Evolutionary conservation across 2,888 invertebrate species (phyloP).

Genomic region (Nezara viridula): DNA sequence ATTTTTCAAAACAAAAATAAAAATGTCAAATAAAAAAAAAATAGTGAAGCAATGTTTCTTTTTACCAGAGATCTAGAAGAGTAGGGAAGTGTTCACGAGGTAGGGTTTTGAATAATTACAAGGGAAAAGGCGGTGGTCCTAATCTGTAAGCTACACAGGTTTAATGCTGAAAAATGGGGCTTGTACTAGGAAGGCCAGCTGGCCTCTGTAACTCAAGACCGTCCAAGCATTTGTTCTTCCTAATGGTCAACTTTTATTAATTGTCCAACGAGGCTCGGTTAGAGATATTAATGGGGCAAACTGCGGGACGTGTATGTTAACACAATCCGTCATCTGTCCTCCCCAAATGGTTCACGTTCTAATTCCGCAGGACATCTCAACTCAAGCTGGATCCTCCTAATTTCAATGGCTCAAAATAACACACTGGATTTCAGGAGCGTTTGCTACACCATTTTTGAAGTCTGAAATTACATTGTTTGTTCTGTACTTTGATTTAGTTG

Average conservation of each 20-base stretch:
- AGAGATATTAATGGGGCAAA: constrained; percentile 40
- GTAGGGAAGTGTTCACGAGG: too few relatives aligned
- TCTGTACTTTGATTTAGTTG: too few relatives aligned
- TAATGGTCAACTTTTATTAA: constrained; percentile 49
- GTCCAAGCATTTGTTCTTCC: constrained; percentile 26
- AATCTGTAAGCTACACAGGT: constrained; percentile 27
- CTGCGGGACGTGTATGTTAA: constrained; percentile 35
- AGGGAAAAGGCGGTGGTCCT: not conserved
- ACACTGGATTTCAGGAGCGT: not conserved
- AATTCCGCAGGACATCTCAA: not conserved
- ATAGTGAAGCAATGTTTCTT: too few relatives aligned
- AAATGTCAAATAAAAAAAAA: too few relatives aligned
- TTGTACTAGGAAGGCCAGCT: not conserved
- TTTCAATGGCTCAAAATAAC: not conserved
- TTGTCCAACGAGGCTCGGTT: not conserved
- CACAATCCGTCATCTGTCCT: constrained; percentile 41
- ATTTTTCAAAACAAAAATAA: too few relatives aligned
- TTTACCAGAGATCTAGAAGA: too few relatives aligned
- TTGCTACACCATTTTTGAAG: not conserved
- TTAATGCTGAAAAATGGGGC: constrained; percentile 27
- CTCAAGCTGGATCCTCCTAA: not conserved
- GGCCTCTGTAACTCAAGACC: constrained; percentile 34
- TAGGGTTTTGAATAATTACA: constrained; percentile 33
- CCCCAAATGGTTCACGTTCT: not conserved
- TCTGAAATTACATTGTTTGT: too few relatives aligned